Conservation (phyloP, 2,888 invertebrate species). For the Polyommatus iphigenia region DNA sequence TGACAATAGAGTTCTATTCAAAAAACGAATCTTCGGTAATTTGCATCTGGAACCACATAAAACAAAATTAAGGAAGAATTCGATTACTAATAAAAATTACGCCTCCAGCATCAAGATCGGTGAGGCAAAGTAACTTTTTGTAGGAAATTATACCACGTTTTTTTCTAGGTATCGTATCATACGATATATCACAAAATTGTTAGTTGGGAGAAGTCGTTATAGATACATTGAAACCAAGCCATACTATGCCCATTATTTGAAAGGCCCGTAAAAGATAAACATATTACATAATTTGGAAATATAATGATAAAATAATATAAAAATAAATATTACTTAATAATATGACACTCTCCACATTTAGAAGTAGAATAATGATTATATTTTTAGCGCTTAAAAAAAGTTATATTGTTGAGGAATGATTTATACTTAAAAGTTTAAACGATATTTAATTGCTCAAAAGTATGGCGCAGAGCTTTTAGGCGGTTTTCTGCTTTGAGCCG, state of each 20-base stretch:
- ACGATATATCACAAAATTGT: slow-evolving; percentile 20
- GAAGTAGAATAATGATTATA: neutral
- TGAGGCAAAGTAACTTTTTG: slow-evolving; percentile 55
- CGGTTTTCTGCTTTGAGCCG: slow-evolving; percentile 40
- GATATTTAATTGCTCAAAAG: neutral
- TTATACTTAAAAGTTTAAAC: slow-evolving; percentile 1
- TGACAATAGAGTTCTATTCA: slow-evolving; percentile 42
- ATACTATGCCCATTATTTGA: neutral
- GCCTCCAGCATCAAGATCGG: slow-evolving; percentile 63
- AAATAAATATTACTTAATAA: neutral
- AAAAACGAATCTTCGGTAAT: slow-evolving; percentile 45
- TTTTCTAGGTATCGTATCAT: slow-evolving; percentile 34
- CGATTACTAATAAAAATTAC: slow-evolving; percentile 69
- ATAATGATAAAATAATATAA: neutral
- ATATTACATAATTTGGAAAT: no score
- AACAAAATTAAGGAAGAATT: slow-evolving; percentile 75
- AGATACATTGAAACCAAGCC: neutral
- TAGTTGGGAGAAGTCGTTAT: neutral
- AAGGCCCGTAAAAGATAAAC: neutral
- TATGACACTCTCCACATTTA: no score
- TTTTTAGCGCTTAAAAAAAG: neutral
- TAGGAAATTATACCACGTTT: slow-evolving; percentile 41
- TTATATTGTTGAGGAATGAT: neutral
- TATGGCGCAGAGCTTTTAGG: slow-evolving; percentile 43
- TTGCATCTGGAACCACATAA: slow-evolving; percentile 75